Conservation (phyloP, 2,113 vertebrate species). For the Semicossyphus pulcher region DNA sequence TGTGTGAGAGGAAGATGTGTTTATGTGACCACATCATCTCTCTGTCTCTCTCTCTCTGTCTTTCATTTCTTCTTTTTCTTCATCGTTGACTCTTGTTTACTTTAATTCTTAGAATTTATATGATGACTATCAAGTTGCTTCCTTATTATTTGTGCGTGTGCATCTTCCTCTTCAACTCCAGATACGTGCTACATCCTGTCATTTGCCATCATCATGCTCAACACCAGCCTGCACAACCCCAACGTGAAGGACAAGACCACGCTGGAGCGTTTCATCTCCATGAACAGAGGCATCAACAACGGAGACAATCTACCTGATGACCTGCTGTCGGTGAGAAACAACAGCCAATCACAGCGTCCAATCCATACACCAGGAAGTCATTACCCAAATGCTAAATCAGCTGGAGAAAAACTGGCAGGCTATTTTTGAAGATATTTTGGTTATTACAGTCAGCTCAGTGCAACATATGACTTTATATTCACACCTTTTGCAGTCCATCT, state of each 20-base stretch:
- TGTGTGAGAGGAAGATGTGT: background rate
- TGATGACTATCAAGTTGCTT: background rate
- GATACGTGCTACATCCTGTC: slow-evolving; percentile 98
- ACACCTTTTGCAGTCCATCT: too few relatives aligned
- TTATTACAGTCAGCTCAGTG: too few relatives aligned
- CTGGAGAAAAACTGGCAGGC: background rate
- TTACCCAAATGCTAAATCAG: accelerated
- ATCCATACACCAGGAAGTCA: background rate
- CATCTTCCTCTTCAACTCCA: slow-evolving; percentile 59
- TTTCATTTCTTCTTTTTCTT: background rate
- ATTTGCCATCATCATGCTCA: slow-evolving; percentile 97
- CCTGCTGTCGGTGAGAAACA: slow-evolving; percentile 87
- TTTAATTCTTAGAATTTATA: background rate
- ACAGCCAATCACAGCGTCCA: slow-evolving; percentile 5
- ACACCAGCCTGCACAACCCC: slow-evolving; percentile 97
- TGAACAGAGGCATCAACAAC: slow-evolving; percentile 94
- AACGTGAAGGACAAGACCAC: slow-evolving; percentile 93
- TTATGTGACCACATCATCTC: background rate
- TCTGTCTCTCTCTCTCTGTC: background rate
- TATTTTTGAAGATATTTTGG: too few relatives aligned
- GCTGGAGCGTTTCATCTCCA: slow-evolving; percentile 92
- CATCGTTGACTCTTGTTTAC: background rate
- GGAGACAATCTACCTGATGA: slow-evolving; percentile 89
- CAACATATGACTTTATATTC: too few relatives aligned
- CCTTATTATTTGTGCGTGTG: slow-evolving; percentile 6